These are phyloP conservation scores for Peromyscus maniculatus DNA, from an alignment of 2,113 vertebrate species.

Conservation along the genomic window DNA sequence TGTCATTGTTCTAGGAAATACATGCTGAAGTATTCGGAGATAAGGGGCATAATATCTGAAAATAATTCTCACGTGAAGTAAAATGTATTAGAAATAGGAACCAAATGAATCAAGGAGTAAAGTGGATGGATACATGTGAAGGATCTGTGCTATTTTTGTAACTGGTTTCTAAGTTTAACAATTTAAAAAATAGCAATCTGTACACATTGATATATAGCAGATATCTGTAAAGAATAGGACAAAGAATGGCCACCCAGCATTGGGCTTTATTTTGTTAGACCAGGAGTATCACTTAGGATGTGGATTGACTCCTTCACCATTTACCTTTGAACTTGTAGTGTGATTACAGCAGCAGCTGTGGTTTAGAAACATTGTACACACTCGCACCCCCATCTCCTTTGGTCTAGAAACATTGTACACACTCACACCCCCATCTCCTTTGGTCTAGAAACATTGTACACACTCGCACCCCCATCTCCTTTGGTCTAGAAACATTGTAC, in stretches of 20 bases:
- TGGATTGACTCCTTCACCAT: neutral
- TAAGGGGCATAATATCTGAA: conserved; percentile 30
- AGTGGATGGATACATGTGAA: neutral
- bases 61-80: neutral
- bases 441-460: neutral
- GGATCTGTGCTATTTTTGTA: conserved; percentile 32
- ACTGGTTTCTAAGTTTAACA: conserved; percentile 22
- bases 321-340: neutral
- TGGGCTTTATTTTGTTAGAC: conserved; percentile 18
- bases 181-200: conserved; percentile 4
- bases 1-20: conserved; percentile 33
- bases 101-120: conserved; percentile 8
- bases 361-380: neutral
- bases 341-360: neutral
- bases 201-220: neutral
- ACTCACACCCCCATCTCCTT: too few species aligned
- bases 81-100: conserved; percentile 11
- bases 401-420: neutral
- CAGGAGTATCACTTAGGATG: neutral
- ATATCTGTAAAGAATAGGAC: neutral
- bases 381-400: too few species aligned
- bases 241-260: neutral
- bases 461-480: too few species aligned
- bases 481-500: neutral
- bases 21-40: conserved; percentile 10